A percentile compares a stretch with the other conserved stretches of the same genome.
Evolutionary conservation across 2,888 invertebrate genomes (phyloP).

Genomic region (Pristionchus mayeri): DNA sequence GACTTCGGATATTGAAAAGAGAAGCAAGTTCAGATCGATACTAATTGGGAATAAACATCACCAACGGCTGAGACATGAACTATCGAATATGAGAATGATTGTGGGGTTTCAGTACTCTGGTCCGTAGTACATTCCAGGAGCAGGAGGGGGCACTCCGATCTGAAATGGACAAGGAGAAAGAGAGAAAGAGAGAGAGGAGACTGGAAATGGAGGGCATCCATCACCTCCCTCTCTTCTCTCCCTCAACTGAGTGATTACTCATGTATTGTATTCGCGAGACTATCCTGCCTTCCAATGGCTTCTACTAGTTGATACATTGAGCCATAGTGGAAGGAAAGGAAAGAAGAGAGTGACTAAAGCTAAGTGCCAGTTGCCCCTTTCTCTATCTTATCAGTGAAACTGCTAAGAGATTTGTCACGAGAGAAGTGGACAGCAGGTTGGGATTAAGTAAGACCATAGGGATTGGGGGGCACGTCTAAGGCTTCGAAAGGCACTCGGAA

Average conservation of each 20-base stretch:
- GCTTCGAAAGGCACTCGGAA: background rate
- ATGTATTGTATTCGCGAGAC: constrained; percentile 33
- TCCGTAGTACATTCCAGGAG: constrained; percentile 41
- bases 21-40: background rate
- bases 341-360: background rate
- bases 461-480: background rate
- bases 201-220: constrained; percentile 32
- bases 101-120: constrained; percentile 37
- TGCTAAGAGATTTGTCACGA: background rate
- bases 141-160: constrained; percentile 45
- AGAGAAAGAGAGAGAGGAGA: constrained; percentile 2
- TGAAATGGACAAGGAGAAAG: constrained; percentile 14
- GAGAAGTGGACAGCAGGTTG: background rate
- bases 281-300: background rate
- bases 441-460: background rate
- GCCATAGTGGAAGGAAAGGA: background rate
- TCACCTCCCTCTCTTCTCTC: constrained; percentile 16
- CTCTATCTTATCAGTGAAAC: background rate
- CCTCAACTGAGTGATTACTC: constrained; percentile 20
- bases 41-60: background rate
- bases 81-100: background rate
- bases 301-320: background rate
- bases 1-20: background rate
- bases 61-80: background rate
- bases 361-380: background rate